Conservation (phyloP, 2,888 invertebrate species). For the Rugalucina vietnamica region DNA sequence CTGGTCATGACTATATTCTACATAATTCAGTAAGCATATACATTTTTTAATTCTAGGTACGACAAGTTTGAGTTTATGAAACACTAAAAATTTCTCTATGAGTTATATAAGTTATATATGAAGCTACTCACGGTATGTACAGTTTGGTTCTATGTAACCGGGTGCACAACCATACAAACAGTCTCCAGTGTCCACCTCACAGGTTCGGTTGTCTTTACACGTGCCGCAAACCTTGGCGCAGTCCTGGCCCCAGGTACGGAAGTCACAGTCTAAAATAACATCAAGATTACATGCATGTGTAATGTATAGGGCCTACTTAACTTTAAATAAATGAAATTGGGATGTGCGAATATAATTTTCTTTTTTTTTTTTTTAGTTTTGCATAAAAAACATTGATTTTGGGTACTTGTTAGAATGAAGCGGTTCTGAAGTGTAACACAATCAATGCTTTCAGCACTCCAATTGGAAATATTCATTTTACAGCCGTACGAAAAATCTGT, state of each 20-base stretch:
- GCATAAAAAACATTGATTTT: background rate
- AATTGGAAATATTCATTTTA: too few relatives aligned
- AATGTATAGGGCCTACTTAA: too few relatives aligned
- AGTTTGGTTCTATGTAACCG: background rate
- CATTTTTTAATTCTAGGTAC: too few relatives aligned
- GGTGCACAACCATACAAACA: slow-evolving; percentile 3
- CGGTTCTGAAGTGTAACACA: background rate
- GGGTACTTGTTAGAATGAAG: background rate
- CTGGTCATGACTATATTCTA: too few relatives aligned
- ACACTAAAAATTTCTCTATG: too few relatives aligned
- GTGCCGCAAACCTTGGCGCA: background rate
- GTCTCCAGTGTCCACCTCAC: background rate
- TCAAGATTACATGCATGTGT: background rate
- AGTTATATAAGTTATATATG: too few relatives aligned
- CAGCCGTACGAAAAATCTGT: too few relatives aligned
- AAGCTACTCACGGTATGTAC: background rate
- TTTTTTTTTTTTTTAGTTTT: background rate
- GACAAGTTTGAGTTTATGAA: too few relatives aligned
- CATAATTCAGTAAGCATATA: too few relatives aligned
- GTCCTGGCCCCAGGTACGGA: background rate
- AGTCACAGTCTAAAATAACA: background rate
- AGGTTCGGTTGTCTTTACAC: background rate
- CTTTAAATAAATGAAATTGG: too few relatives aligned
- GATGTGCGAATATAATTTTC: background rate
- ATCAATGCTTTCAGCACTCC: background rate